Evolutionary conservation across 2,888 invertebrate genomes (phyloP).

Genomic region (Argyresthia albistria): DNA sequence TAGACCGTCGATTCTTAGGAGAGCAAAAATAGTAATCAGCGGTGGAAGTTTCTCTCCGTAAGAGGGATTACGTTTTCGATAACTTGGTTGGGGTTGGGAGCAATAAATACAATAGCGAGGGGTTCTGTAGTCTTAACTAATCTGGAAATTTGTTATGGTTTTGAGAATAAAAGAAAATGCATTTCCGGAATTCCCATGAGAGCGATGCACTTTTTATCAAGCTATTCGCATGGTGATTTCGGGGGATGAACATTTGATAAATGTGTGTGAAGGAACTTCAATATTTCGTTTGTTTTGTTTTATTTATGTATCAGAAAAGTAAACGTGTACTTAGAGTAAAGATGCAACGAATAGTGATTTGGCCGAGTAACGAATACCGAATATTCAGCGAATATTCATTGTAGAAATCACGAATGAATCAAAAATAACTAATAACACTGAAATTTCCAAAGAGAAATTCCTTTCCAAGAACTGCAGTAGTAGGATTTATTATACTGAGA

Average conservation of each 20-base stretch:
- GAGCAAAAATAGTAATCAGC: slow-evolving; percentile 59
- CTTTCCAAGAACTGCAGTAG: too few species aligned
- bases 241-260: neutral
- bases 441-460: too few species aligned
- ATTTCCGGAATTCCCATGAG: slow-evolving; percentile 37
- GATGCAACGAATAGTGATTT: too few species aligned
- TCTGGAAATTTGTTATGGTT: slow-evolving; percentile 69
- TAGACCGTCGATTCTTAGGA: slow-evolving; percentile 36
- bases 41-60: slow-evolving; percentile 58
- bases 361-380: too few species aligned
- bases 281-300: neutral
- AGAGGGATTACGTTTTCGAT: slow-evolving; percentile 71
- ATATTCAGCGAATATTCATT: too few species aligned
- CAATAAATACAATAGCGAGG: slow-evolving; percentile 60
- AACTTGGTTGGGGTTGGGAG: slow-evolving; percentile 59
- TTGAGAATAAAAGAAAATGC: slow-evolving; percentile 44
- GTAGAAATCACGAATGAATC: too few species aligned
- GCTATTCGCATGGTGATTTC: slow-evolving; percentile 7
- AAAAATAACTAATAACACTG: too few species aligned
- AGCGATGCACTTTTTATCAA: slow-evolving; percentile 36
- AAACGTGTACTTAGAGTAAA: too few species aligned
- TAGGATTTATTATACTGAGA: too few species aligned
- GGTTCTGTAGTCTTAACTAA: slow-evolving; percentile 37
- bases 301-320: neutral
- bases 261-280: neutral